Conservation (phyloP, 2,113 vertebrate species). For the Osmerus eperlanus region DNA sequence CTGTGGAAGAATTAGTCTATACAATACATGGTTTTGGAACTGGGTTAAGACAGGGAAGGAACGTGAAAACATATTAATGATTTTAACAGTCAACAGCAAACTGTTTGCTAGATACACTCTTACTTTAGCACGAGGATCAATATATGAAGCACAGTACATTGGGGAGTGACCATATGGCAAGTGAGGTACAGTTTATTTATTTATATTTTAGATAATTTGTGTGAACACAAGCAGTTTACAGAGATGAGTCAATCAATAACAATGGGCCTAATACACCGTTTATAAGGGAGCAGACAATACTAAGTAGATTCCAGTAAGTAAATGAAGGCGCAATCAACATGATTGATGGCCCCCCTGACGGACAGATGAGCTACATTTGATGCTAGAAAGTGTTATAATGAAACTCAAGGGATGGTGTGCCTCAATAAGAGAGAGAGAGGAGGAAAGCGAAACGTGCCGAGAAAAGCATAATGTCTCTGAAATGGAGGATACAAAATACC, state of each 20-base stretch:
- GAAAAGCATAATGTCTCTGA: not conserved
- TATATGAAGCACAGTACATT: too few species aligned
- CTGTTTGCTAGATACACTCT: too few species aligned
- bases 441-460: not conserved
- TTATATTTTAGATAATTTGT: constrained; percentile 63
- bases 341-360: constrained; percentile 70
- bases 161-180: too few species aligned
- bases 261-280: constrained; percentile 65
- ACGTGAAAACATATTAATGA: too few species aligned
- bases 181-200: too few species aligned
- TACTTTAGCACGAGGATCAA: too few species aligned
- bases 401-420: constrained; percentile 27
- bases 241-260: constrained; percentile 72
- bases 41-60: too few species aligned
- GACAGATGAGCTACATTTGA: constrained; percentile 64
- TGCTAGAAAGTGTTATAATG: constrained; percentile 53
- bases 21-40: too few species aligned
- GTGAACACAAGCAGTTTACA: constrained; percentile 61
- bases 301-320: constrained; percentile 70
- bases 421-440: not conserved
- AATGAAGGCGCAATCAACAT: constrained; percentile 75
- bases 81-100: too few species aligned
- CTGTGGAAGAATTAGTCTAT: too few species aligned
- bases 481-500: not conserved
- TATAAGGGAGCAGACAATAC: constrained; percentile 58